A percentile compares a stretch with the other conserved stretches of the same genome.
These are phyloP conservation scores for Argyresthia goedartella DNA, from an alignment of 2,888 invertebrate species.

Conservation along the genomic window DNA sequence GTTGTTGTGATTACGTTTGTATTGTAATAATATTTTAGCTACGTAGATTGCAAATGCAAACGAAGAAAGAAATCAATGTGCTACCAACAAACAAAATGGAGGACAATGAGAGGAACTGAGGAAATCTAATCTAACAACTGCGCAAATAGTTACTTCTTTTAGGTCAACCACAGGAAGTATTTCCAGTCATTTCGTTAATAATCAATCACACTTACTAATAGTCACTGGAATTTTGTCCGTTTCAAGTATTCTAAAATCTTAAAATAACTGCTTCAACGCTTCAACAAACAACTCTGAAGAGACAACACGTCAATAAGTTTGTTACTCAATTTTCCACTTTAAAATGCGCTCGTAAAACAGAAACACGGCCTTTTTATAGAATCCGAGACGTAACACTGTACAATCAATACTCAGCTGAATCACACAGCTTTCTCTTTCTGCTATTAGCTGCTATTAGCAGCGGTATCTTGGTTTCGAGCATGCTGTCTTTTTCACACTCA, in stretches of 20 bases:
- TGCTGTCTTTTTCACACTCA: slow-evolving; percentile 17
- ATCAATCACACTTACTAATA: slow-evolving; percentile 21
- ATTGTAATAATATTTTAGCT: no score
- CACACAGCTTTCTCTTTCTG: slow-evolving; percentile 14
- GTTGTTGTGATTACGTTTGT: no score
- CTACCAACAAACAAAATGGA: background rate
- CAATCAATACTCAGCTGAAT: slow-evolving; percentile 18
- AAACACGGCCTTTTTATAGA: slow-evolving; percentile 26
- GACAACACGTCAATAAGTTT: slow-evolving; percentile 18
- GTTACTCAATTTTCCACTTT: slow-evolving; percentile 27
- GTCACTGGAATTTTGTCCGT: slow-evolving; percentile 29
- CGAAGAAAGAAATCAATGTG: background rate
- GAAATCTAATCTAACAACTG: background rate
- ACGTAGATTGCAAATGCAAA: background rate
- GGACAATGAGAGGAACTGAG: background rate
- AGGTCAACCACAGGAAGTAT: background rate
- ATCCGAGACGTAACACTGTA: background rate
- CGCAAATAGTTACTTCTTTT: background rate
- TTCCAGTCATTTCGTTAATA: background rate
- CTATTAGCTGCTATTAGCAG: no score
- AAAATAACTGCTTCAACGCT: slow-evolving; percentile 19
- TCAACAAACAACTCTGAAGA: slow-evolving; percentile 24
- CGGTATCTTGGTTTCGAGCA: no score
- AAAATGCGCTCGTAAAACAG: slow-evolving; percentile 21
- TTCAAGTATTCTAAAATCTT: slow-evolving; percentile 12